Evolutionary conservation across 2,797 vertebrate genomes (phyloP).

Genomic region (Platyrinchus mystaceus): DNA sequence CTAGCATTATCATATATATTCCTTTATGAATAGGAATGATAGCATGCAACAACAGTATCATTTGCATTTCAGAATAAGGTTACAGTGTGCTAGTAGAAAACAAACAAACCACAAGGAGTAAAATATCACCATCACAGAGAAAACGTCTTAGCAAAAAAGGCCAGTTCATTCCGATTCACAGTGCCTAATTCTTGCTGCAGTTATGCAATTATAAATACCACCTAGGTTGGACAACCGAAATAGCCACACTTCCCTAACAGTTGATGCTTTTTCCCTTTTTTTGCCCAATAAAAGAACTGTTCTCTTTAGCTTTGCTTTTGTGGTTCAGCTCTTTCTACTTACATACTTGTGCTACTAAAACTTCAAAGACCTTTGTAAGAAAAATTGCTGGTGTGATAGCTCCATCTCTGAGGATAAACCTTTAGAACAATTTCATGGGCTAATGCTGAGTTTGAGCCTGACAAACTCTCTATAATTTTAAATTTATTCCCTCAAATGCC

Average conservation of each 20-base stretch:
- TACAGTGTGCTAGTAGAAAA: not conserved
- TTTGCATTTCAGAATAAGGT: not conserved
- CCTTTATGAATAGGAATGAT: not conserved
- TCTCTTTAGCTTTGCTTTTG: constrained; percentile 35
- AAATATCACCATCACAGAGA: not conserved
- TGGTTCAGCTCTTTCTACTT: constrained; percentile 24
- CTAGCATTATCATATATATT: not conserved
- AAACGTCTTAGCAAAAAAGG: not conserved
- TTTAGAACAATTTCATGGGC: constrained; percentile 12
- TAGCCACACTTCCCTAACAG: not conserved
- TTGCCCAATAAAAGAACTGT: not conserved
- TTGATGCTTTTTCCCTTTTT: not conserved
- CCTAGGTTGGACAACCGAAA: constrained; percentile 4
- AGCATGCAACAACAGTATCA: not conserved
- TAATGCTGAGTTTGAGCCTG: constrained; percentile 45
- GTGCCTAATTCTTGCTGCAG: not conserved
- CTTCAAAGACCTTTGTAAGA: constrained; percentile 42
- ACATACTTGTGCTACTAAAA: constrained; percentile 12
- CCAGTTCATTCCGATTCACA: not conserved
- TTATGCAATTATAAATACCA: constrained; percentile 44
- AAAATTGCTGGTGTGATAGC: constrained; percentile 1
- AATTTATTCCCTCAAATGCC: constrained; percentile 31
- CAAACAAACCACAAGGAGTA: not conserved
- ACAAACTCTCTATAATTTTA: constrained; percentile 34
- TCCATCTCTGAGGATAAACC: not conserved